phyloP scores from a whole-genome alignment of 2,113 vertebrate genomes.

The Neoarius graeffei region DNA sequence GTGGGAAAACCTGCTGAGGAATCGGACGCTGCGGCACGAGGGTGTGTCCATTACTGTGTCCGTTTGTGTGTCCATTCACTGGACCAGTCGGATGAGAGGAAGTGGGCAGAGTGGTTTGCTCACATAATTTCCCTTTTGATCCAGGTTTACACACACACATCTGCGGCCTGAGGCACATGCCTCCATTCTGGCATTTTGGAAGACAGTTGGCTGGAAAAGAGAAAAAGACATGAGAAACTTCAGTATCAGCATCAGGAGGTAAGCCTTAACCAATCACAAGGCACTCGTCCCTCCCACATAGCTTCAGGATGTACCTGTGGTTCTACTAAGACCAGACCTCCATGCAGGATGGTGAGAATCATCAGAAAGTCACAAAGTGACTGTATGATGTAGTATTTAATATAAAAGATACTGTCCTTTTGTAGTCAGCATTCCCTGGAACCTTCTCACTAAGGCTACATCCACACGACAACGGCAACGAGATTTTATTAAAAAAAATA shows the following conservation, averaged over 20 bases:
- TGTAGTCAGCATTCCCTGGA: neutral
- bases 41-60: conserved; percentile 68
- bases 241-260: neutral
- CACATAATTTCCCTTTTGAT: conserved; percentile 87
- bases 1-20: conserved; percentile 77
- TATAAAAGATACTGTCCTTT: neutral
- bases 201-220: conserved; percentile 85
- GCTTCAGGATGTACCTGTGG: neutral
- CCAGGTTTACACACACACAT: conserved; percentile 93
- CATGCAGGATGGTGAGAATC: neutral
- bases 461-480: no score
- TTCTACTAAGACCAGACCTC: neutral
- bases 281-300: neutral
- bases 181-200: conserved; percentile 93
- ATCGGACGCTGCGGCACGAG: conserved; percentile 79
- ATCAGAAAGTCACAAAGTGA: no score
- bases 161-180: conserved; percentile 93
- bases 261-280: neutral
- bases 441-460: neutral
- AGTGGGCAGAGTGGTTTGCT: conserved; percentile 74
- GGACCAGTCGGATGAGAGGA: conserved; percentile 67
- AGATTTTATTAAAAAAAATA: no score
- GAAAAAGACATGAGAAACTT: conserved; percentile 24
- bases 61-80: conserved; percentile 68
- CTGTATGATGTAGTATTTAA: neutral